Evolutionary conservation across 2,888 invertebrate genomes (phyloP).

Genomic region (Hirtodrosophila cameraria): DNA sequence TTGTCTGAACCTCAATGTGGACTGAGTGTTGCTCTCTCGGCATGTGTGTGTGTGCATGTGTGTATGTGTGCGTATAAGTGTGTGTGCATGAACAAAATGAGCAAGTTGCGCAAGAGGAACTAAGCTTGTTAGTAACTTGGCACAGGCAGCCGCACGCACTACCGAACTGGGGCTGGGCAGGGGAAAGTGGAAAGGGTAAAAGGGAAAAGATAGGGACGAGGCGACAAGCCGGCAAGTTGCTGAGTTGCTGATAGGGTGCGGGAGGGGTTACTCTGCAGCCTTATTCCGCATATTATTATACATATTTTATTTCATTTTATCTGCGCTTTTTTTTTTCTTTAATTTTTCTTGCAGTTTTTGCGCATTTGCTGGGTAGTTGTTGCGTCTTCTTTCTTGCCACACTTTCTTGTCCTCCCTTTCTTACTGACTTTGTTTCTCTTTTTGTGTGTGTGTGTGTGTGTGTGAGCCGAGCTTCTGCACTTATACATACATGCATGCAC

Average conservation of each 20-base stretch:
- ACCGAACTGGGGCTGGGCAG: conserved; percentile 15
- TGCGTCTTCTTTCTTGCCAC: conserved; percentile 46
- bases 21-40: conserved; percentile 12
- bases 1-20: conserved; percentile 29
- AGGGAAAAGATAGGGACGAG: not conserved
- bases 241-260: not conserved
- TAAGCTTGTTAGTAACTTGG: conserved; percentile 76
- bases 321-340: not conserved
- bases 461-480: conserved; percentile 43
- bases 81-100: conserved; percentile 30
- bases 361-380: conserved; percentile 48
- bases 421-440: not conserved
- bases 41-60: conserved; percentile 7
- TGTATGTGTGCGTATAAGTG: conserved; percentile 5
- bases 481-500: not conserved
- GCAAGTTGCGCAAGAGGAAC: conserved; percentile 60
- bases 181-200: not conserved
- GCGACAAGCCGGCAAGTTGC: conserved; percentile 33
- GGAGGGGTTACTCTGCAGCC: conserved; percentile 33
- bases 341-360: conserved; percentile 54
- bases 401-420: conserved; percentile 30
- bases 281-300: conserved; percentile 73
- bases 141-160: conserved; percentile 56
- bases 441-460: conserved; percentile 6
- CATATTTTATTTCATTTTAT: conserved; percentile 68